These are phyloP conservation scores for Meteorus sp. DNA, from an alignment of 1,140 invertebrate species.

Conservation along the genomic window DNA sequence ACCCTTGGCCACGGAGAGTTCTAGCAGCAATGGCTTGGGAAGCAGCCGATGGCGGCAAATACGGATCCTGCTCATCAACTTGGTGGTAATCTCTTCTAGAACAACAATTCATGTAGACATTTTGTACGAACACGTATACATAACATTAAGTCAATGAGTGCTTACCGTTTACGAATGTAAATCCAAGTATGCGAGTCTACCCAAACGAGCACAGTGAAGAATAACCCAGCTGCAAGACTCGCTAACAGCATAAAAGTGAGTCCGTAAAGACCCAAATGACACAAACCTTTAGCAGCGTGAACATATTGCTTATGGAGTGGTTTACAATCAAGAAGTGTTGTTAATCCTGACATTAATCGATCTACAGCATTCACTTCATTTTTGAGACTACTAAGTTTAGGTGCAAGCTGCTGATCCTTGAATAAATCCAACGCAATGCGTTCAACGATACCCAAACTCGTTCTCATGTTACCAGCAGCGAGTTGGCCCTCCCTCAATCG, in stretches of 20 bases:
- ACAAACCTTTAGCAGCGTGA: constrained; percentile 73
- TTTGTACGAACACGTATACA: neutral
- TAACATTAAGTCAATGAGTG: neutral
- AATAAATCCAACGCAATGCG: constrained; percentile 67
- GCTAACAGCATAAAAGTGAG: constrained; percentile 83
- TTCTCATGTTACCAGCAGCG: constrained; percentile 70
- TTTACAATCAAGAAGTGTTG: constrained; percentile 78
- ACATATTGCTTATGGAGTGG: constrained; percentile 79
- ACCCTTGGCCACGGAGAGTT: constrained; percentile 68
- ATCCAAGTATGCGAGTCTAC: constrained; percentile 96
- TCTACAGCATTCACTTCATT: constrained; percentile 73
- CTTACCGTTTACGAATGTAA: constrained; percentile 88
- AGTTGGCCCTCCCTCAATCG: constrained; percentile 74
- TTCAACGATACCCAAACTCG: constrained; percentile 65
- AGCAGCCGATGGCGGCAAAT: constrained; percentile 66
- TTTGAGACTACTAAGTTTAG: constrained; percentile 70
- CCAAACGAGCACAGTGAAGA: constrained; percentile 90
- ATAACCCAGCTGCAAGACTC: constrained; percentile 78
- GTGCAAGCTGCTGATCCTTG: constrained; percentile 65
- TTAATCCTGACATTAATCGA: constrained; percentile 61
- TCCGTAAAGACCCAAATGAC: constrained; percentile 78
- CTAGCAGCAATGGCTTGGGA: constrained; percentile 67
- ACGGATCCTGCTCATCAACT: constrained; percentile 75
- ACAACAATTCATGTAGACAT: constrained; percentile 34
- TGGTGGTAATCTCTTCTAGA: constrained; percentile 72